A percentile compares a stretch with the other conserved stretches of the same genome.
Conservation (phyloP, 2,113 vertebrate genomes). For the Seriola quinqueradiata region DNA sequence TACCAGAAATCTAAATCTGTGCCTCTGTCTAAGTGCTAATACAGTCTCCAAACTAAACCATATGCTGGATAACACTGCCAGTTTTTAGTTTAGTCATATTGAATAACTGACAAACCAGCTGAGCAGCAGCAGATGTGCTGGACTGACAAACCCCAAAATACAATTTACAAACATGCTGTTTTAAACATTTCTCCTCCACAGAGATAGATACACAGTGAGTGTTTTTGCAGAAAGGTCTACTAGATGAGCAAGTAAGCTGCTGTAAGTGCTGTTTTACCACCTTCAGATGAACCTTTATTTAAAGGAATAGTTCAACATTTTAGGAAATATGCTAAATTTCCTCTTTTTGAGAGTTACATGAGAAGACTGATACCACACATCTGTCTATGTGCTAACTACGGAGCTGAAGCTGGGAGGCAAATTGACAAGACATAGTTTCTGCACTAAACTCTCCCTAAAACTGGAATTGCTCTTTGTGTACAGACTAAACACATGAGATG, state of each 20-base stretch:
- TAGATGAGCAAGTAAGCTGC: too few relatives aligned
- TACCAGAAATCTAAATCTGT: background rate
- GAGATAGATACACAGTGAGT: too few relatives aligned
- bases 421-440: background rate
- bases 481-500: too few relatives aligned
- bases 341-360: background rate
- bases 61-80: background rate
- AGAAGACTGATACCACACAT: background rate
- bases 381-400: background rate
- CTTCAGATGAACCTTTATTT: too few relatives aligned
- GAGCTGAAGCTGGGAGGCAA: background rate
- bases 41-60: too few relatives aligned
- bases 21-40: too few relatives aligned
- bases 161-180: too few relatives aligned
- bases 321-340: too few relatives aligned
- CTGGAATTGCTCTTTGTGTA: background rate
- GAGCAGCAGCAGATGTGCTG: background rate
- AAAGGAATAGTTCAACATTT: too few relatives aligned
- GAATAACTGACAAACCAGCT: background rate
- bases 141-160: background rate
- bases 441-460: background rate
- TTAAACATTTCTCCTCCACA: too few relatives aligned
- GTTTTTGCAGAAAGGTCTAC: too few relatives aligned
- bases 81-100: background rate
- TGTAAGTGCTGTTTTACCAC: too few relatives aligned